Evolutionary conservation across 2,888 invertebrate genomes (phyloP), one percentile per base, ranked within the genome.

Genomic region (Choristoneura rosaceana): DNA sequence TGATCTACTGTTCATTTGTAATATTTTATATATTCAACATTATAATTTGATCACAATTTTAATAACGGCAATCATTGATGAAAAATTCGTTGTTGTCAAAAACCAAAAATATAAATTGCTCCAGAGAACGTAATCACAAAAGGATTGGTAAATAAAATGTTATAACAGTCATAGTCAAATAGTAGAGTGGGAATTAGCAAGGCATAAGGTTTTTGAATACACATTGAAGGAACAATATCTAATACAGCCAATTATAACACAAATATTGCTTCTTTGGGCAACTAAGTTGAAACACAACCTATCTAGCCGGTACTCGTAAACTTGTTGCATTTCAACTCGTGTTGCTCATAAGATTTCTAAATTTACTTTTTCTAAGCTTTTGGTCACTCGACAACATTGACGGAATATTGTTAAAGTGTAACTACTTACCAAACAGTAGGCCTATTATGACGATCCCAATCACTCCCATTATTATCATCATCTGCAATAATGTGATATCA

Each of bases 401-500:
- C 68, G 38, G 75, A 63, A 52, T 69, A 33, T 60, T 62, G 66
- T 17, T 25, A 62, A 58, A 55, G 47, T 50, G 58, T 68, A 66
- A 69, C 73, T 63, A 95, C 97, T 97, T 95, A 98, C 98, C 97
- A 90, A 98, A 97, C 86, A 98, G 96, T 86, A 98, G 97, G 83
- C 97, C 97, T 84, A 98, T 95, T 90, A 98, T 96, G 79, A 97
- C 95, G 82, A 97, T 95, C 75, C 96, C 97, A 88, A 98, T 97
- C 74, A 97, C 96, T 74, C 98, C 98, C 95, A 98, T 96, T 83
- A 98, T 97, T 83, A 98, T 97, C 98, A 98, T 98, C 98, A 98
- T 98, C 96, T 96, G 91, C 15, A 95, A 94, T 74, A 25, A 34
- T 70, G 67, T 17, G 3, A 25, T 34, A 59, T 14, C 41, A 61